Evolutionary conservation across 2,888 invertebrate genomes (phyloP).

Genomic region (Pelosia muscerda): DNA sequence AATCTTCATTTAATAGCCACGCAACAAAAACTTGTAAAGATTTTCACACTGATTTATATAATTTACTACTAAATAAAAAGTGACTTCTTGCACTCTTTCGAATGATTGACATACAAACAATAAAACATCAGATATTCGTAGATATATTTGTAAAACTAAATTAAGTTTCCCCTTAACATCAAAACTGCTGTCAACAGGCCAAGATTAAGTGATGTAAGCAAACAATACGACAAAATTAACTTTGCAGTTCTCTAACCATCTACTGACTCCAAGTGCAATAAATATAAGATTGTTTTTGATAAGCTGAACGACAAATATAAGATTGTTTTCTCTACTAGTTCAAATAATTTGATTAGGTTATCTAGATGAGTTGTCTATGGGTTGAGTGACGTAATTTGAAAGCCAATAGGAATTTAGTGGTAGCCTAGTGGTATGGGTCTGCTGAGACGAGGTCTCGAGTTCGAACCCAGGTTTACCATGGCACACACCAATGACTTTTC

Average conservation of each 20-base stretch:
- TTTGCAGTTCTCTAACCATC: conserved; percentile 18
- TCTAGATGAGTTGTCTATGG: conserved; percentile 83
- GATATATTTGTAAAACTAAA: conserved; percentile 43
- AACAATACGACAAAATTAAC: conserved; percentile 41
- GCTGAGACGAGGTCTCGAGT: no score
- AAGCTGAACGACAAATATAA: conserved; percentile 15
- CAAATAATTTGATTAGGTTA: conserved; percentile 80
- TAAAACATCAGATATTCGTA: conserved; percentile 35
- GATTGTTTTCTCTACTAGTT: conserved; percentile 38
- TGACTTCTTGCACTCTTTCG: conserved; percentile 5
- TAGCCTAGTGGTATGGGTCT: no score
- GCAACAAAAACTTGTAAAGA: neutral
- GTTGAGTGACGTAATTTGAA: conserved; percentile 72
- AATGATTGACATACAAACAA: conserved; percentile 31
- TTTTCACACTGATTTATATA: neutral
- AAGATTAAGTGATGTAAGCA: conserved; percentile 53
- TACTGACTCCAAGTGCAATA: neutral
- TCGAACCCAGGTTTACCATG: no score
- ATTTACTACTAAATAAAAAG: conserved; percentile 12
- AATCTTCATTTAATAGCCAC: neutral
- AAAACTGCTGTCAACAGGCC: conserved; percentile 46
- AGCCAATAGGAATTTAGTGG: conserved; percentile 60
- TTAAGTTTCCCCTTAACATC: conserved; percentile 49
- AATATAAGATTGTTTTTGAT: neutral
- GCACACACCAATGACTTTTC: no score